Evolutionary conservation across 2,797 vertebrate species (phyloP), one percentile per base, ranked within the genome.

Genomic region (Arnoldichthys spilopterus): DNA sequence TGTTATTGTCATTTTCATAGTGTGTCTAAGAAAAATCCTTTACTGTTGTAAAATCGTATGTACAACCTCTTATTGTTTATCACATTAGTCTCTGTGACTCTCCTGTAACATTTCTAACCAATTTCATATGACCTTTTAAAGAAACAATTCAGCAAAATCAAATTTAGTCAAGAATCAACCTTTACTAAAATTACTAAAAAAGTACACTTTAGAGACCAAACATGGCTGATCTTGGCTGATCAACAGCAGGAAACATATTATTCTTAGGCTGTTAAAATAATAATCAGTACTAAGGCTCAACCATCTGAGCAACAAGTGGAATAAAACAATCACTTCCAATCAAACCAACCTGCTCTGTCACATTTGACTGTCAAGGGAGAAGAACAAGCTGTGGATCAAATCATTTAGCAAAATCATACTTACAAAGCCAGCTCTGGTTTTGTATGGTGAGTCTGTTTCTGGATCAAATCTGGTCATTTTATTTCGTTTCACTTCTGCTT

Each of bases 371-470:
- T 13, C 11, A 12, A 16, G 43, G 37, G 37, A 40, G 7, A 40
- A 40, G 7, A 40, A 8, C 5, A 40, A 18, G 28, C 28, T 16
- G 15, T 18, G 15, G 30, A 34, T 30, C 37, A 66, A 16, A 34
- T 22, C 11, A 9, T 64, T n/a, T 40, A 40, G n/a, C 11, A 43
- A 68, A 68, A 8, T 49, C 45, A 30, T 68, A 68, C 66, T 68
- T 37, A 68, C 66, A 49, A 4, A 68, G 6, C 16, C 24, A 68
- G 26, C 43, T 28, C 6, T 3, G 24, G 24, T 47, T 13, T 5
- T 16, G 6, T 47, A 40, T 28, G 13, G 51, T 47, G 22, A 16
- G 66, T 68, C 6, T n/a, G 16, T 64, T 62, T 13, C 59, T 8
- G 30, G 11, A 28, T 58, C 56, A 58, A 24, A 34, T 8, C 59